phyloP scores from a whole-genome alignment of 2,797 vertebrate genomes.

The Rhinatrema bivittatum region DNA sequence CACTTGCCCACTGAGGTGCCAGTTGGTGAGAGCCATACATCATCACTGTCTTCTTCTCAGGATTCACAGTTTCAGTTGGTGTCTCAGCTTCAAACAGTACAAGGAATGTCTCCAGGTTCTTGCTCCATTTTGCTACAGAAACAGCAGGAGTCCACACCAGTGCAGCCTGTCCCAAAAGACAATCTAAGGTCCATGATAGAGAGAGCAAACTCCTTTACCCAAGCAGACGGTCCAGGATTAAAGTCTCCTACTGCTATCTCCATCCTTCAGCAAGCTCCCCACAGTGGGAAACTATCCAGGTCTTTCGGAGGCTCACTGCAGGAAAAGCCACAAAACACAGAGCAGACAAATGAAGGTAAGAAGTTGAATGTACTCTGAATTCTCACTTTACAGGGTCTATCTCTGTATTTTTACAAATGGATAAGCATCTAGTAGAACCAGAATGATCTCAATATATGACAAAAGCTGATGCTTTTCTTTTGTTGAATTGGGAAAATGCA shows the following conservation, averaged over 20 bases:
- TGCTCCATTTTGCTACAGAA: no score
- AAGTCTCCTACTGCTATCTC: background rate
- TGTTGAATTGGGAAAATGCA: no score
- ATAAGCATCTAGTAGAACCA: no score
- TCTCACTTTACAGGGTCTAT: no score
- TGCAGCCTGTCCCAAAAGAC: constrained; percentile 24
- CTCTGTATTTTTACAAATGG: no score
- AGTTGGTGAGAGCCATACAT: constrained; percentile 23
- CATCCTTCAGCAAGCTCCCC: background rate
- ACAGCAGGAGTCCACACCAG: no score
- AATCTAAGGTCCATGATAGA: constrained; percentile 54
- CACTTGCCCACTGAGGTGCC: constrained; percentile 30
- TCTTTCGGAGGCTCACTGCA: background rate
- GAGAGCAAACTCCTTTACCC: constrained; percentile 56
- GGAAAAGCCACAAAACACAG: background rate
- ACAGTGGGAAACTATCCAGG: no score
- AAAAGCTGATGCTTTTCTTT: no score
- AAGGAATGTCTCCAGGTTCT: constrained; percentile 23
- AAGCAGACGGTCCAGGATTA: constrained; percentile 3
- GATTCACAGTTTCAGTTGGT: constrained; percentile 43
- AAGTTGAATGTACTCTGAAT: no score
- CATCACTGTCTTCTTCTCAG: constrained; percentile 33
- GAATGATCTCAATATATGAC: no score
- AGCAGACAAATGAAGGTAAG: constrained; percentile 32
- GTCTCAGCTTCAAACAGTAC: constrained; percentile 47